Conservation (phyloP, 35 echinoderm and acorn worm species). For the Apostichopus japonicus region DNA sequence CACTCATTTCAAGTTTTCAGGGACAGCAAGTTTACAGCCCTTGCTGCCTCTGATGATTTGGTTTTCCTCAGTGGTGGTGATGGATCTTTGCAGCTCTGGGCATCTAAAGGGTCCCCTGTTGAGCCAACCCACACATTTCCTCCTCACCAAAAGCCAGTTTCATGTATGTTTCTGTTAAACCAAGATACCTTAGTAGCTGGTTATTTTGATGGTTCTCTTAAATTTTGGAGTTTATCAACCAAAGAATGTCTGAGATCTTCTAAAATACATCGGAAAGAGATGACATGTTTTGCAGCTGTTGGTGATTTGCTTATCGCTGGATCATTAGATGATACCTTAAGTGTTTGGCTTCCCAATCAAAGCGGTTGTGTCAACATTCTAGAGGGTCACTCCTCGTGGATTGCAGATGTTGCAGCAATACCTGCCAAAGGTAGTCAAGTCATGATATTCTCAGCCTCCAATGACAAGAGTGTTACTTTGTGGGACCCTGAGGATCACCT, state of each 20-base stretch:
- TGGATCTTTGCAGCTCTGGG: constrained; percentile 29
- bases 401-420: constrained; percentile 78
- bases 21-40: not conserved
- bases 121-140: constrained; percentile 23
- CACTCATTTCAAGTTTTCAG: constrained; percentile 17
- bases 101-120: not conserved
- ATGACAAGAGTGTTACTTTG: constrained; percentile 86
- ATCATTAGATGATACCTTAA: constrained; percentile 50
- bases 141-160: not conserved
- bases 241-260: constrained; percentile 35
- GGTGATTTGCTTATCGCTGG: constrained; percentile 29
- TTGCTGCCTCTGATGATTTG: not conserved
- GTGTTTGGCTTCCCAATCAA: not conserved
- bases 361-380: constrained; percentile 28
- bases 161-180: constrained; percentile 31
- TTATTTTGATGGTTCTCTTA: constrained; percentile 78
- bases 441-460: constrained; percentile 73
- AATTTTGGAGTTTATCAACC: constrained; percentile 68
- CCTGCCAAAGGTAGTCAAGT: not conserved
- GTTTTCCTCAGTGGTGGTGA: not conserved
- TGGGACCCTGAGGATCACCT: constrained; percentile 66
- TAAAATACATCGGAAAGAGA: constrained; percentile 33
- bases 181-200: constrained; percentile 36
- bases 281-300: constrained; percentile 8
- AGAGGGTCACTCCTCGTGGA: constrained; percentile 93